Evolutionary conservation across 2,113 vertebrate genomes (phyloP), one percentile per base, ranked within the genome.

Genomic region (Chinchilla lanigera): DNA sequence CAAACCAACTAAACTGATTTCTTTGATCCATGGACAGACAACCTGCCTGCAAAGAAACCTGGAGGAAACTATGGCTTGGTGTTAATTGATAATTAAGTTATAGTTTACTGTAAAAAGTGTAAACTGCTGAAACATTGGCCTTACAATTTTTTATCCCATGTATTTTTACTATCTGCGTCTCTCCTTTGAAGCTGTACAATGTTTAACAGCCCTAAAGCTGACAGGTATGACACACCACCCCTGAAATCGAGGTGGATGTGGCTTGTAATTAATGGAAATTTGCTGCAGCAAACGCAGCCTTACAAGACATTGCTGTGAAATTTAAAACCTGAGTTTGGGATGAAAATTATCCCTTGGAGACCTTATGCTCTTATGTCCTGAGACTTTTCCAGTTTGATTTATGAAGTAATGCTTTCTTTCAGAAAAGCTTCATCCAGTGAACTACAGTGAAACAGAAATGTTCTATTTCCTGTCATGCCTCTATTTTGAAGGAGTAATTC

Each of bases 281-380:
- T 16, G 12, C 19, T 65, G 20, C 2, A 94, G 71, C 16, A 75
- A 47, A 61, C 5, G n/a, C 0, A 60, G 38, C 30, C 96, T 84
- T 63, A 35, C 65, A 89, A 75, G 13, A 38, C 24, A 69, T 47
- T 52, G 26, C n/a, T 93, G 60, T 90, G 54, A 61, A 96, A 96
- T 94, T 82, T 60, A 41, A 94, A 95, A 65, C 60, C 28, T 50
- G 35, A 67, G 4, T 75, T 52, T 84, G 41, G 35, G 6, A 26
- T 90, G 16, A 67, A 58, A 96, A 85, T 75, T 20, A 20, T 63
- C 22, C n/a, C 33, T 93, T 56, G 12, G 26, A 86, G n/a, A 86
- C 4, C 4, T 12, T 77, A 20, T 78, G 22, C 1, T 54, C 35
- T 88, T 92, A 19, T 11, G 0, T 88, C 12, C 73, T 77, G 3